Evolutionary conservation across 2,888 invertebrate genomes (phyloP).

Genomic region (Amaurobius ferox): DNA sequence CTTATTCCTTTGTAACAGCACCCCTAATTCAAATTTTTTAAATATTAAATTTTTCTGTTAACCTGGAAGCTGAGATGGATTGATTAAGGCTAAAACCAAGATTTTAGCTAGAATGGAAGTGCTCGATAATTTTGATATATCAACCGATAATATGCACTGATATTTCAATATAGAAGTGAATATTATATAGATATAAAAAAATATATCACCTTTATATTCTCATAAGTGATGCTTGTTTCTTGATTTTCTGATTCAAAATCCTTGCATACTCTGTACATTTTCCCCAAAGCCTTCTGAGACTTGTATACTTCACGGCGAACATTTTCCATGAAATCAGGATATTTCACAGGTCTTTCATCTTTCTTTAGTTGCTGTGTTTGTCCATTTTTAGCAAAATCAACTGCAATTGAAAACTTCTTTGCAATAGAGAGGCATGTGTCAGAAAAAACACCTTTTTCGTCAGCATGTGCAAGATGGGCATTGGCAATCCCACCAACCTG

Average conservation of each 20-base stretch:
- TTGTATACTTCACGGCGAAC: constrained; percentile 58
- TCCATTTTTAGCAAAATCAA: constrained; percentile 74
- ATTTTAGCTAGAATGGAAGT: too few species aligned
- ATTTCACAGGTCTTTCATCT: constrained; percentile 52
- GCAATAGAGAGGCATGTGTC: constrained; percentile 29
- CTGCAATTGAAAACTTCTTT: constrained; percentile 63
- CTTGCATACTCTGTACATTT: constrained; percentile 71
- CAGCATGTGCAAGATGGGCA: constrained; percentile 73
- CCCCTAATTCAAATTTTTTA: too few species aligned
- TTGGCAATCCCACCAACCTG: constrained; percentile 73
- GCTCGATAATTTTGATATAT: too few species aligned
- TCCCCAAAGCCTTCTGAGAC: constrained; percentile 73
- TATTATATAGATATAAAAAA: too few species aligned
- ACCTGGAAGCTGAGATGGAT: too few species aligned
- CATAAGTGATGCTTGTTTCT: constrained; percentile 19
- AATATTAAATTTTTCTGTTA: too few species aligned
- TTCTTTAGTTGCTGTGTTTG: constrained; percentile 38
- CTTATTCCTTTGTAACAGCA: too few species aligned
- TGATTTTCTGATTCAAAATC: constrained; percentile 62
- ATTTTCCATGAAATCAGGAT: constrained; percentile 74
- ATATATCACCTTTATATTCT: constrained; percentile 53
- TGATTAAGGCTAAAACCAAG: too few species aligned
- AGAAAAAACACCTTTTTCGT: constrained; percentile 12
- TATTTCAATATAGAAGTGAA: too few species aligned
- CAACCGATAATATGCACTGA: too few species aligned